phyloP scores from a whole-genome alignment of 2,113 vertebrate genomes.

The Apeltes quadracus region DNA sequence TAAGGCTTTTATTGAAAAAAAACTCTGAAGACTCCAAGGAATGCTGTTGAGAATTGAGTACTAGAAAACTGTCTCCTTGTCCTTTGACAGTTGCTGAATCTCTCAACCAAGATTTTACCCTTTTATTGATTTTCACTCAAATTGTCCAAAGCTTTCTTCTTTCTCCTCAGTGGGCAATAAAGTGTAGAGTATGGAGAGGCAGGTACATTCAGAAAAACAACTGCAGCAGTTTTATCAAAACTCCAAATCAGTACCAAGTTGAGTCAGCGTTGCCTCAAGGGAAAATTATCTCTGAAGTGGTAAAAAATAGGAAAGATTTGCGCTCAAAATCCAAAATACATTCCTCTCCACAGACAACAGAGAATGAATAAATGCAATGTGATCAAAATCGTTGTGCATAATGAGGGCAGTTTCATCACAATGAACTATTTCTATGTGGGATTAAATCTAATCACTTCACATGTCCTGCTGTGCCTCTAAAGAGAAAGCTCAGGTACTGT shows the following conservation, averaged over 20 bases:
- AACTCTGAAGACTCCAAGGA: not conserved
- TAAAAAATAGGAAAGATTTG: conserved; percentile 44
- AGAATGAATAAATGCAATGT: conserved; percentile 36
- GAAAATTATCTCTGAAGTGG: conserved; percentile 34
- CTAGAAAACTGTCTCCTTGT: not conserved
- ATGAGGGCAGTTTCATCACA: conserved; percentile 32
- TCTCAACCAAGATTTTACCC: conserved; percentile 13
- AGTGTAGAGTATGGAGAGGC: not conserved
- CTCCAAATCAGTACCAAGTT: conserved; percentile 21
- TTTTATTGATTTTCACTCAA: conserved; percentile 45
- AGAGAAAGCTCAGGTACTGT: conserved; percentile 25
- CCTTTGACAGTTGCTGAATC: conserved; percentile 9
- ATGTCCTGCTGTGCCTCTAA: conserved; percentile 23
- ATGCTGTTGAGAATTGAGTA: not conserved
- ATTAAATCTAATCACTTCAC: conserved; percentile 46
- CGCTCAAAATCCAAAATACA: conserved; percentile 46
- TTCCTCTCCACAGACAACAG: conserved; percentile 20
- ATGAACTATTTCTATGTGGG: conserved; percentile 37
- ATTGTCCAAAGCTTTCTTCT: conserved; percentile 13
- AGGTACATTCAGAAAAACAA: conserved; percentile 14
- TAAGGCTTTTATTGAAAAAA: not conserved
- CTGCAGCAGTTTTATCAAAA: conserved; percentile 41
- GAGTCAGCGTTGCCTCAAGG: conserved; percentile 10
- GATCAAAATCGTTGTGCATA: conserved; percentile 34
- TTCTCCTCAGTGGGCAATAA: not conserved